A percentile compares a stretch with the other conserved stretches of the same genome.
Conservation (phyloP, 2,797 vertebrate species). For the Tauraco hartlaubi region DNA sequence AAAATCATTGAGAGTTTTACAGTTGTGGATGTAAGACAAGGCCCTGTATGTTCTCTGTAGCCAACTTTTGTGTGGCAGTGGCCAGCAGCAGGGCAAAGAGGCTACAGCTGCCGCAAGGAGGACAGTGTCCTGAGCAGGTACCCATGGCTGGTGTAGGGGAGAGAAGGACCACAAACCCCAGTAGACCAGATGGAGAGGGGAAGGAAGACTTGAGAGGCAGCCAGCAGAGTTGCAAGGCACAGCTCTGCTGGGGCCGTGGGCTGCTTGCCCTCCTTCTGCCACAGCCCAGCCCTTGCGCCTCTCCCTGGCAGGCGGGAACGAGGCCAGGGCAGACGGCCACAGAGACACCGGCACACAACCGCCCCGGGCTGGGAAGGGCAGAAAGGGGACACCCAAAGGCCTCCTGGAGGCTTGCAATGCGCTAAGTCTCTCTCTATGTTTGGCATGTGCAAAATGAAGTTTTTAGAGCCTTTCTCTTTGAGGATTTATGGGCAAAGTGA, state of each 20-base stretch:
- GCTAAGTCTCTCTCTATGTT: neutral
- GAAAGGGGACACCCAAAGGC: neutral
- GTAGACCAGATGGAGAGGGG: neutral
- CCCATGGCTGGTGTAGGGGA: neutral
- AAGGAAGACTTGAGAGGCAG: neutral
- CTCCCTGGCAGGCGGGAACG: neutral
- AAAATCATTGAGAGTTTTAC: neutral
- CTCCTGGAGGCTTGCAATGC: neutral
- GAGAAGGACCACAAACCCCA: neutral
- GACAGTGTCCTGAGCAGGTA: neutral
- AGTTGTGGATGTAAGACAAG: accelerated
- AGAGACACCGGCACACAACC: neutral
- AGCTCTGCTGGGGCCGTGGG: neutral
- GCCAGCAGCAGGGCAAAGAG: neutral
- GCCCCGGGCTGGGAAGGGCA: neutral
- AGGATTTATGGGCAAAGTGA: neutral
- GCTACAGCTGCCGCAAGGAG: no score
- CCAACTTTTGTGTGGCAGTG: neutral
- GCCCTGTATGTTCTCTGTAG: neutral
- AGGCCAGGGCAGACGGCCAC: neutral
- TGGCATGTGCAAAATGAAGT: neutral
- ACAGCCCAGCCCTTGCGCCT: neutral
- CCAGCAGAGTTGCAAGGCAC: neutral
- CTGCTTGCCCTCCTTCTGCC: neutral
- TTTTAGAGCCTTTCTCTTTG: neutral